Percentiles rank a stretch among this genome's conserved stretches.
Conservation (phyloP, 2,888 invertebrate genomes). For the Yponomeuta malinellus region DNA sequence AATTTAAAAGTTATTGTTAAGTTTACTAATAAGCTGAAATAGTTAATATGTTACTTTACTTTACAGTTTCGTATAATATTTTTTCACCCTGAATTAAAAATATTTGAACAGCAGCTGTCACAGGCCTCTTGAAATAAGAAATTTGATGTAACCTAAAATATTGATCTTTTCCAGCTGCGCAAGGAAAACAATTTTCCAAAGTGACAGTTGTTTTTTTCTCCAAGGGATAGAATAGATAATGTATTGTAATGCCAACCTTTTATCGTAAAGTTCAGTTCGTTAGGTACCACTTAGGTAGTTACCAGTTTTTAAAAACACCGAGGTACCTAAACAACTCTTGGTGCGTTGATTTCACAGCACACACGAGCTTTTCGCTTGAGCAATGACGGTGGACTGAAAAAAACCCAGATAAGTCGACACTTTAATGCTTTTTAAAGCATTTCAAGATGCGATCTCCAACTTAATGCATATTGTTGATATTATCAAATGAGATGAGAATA, state of each 20-base stretch:
- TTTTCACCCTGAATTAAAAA: background rate
- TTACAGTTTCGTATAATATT: too few relatives aligned
- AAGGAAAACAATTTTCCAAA: conserved; percentile 7
- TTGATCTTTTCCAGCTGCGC: background rate
- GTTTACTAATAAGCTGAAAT: background rate
- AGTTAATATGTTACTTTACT: too few relatives aligned
- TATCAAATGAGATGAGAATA: too few relatives aligned
- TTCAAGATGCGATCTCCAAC: too few relatives aligned
- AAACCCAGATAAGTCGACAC: background rate
- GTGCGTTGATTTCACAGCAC: background rate
- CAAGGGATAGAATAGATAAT: background rate
- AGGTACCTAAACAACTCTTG: background rate
- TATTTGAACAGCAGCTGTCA: background rate
- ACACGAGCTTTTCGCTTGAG: background rate
- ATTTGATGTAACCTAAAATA: conserved; percentile 10
- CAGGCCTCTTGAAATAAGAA: background rate
- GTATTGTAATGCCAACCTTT: background rate
- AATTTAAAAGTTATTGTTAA: conserved; percentile 8
- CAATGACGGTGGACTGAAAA: background rate
- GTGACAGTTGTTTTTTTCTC: conserved; percentile 8
- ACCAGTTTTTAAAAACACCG: background rate
- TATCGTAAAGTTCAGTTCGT: background rate
- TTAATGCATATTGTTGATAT: too few relatives aligned
- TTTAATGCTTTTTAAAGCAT: background rate
- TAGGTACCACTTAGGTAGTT: too few relatives aligned